Evolutionary conservation across 2,888 invertebrate genomes (phyloP), one percentile per base, ranked within the genome.

Genomic region (Exocentrus adspersus): DNA sequence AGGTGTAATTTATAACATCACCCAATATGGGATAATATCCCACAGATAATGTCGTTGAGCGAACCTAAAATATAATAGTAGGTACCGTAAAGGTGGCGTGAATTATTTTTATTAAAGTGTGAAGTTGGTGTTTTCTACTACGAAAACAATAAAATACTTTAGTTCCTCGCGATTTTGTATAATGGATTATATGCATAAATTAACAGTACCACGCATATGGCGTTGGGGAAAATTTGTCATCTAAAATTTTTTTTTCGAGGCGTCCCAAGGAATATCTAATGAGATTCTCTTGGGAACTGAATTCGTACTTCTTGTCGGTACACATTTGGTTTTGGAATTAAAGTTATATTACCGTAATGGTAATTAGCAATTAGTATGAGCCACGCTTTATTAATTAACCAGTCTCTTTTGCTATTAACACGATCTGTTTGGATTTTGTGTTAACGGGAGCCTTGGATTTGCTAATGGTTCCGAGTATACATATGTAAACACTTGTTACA

Each of bases 361-460:
- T 43, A 52, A 60, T 60, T 51, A 51, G 42, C 42, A 52, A 60
- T 60, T 60, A 60, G 51, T 32, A 42, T 42, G 14, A 24, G 19
- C 60, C 60, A 60, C 60, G 60, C 60, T 60, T 60, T 51, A 51
- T 43, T 42, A 60, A 60, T 60, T 60, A 60, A 51, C 60, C 20
- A 52, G 43, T 51, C 43, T 52, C 43, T 51, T 60, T 57, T 46
- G 19, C 17, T 21, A 60, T 51, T 52, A 52, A 43, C 52, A 60
- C 51, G 12, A 51, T 43, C 10, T 60, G 43, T 60, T 60, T 60
- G 51, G 42, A 10, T 7, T 59, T 24, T 32, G 16, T 50, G 50
- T 41, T 59, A 60, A 60, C 19, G 17, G 17, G 32, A 51, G 32
- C 60, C 51, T 60, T 51, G 60, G 10, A 28, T 16, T 51, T 28